Evolutionary conservation across 2,113 vertebrate species (phyloP).

Genomic region (Uropsilus gracilis): DNA sequence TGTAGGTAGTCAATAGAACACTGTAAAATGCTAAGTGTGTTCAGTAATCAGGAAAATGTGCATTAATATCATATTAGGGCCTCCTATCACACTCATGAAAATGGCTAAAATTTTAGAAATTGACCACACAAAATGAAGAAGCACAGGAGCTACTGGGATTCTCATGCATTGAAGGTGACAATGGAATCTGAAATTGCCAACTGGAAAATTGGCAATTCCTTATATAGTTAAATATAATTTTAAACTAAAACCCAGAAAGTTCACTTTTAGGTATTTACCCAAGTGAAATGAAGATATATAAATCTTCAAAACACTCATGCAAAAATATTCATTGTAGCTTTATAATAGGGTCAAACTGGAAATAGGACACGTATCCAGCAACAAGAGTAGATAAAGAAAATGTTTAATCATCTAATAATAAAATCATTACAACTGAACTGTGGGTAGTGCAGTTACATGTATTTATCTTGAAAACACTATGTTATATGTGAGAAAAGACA

Average conservation of each 20-base stretch:
- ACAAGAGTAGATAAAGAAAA: not conserved
- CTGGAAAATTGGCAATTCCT: not conserved
- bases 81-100: not conserved
- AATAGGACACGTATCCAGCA: not conserved
- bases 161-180: not conserved
- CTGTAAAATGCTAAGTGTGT: not conserved
- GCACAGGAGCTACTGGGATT: not conserved
- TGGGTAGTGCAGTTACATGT: not conserved
- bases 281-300: not conserved
- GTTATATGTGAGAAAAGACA: not conserved
- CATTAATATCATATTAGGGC: not conserved
- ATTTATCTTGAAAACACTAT: not conserved
- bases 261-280: not conserved
- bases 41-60: not conserved
- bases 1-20: not conserved
- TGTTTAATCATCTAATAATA: not conserved
- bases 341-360: not conserved
- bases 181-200: not conserved
- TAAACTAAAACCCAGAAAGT: not conserved
- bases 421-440: not conserved
- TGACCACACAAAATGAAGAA: not conserved
- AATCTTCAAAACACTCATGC: not conserved
- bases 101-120: not conserved
- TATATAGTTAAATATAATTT: not conserved
- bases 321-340: not conserved